Percentiles rank a stretch among this genome's conserved stretches.
Conservation (phyloP, 2,797 vertebrate species). For the Gallinago stenura region DNA sequence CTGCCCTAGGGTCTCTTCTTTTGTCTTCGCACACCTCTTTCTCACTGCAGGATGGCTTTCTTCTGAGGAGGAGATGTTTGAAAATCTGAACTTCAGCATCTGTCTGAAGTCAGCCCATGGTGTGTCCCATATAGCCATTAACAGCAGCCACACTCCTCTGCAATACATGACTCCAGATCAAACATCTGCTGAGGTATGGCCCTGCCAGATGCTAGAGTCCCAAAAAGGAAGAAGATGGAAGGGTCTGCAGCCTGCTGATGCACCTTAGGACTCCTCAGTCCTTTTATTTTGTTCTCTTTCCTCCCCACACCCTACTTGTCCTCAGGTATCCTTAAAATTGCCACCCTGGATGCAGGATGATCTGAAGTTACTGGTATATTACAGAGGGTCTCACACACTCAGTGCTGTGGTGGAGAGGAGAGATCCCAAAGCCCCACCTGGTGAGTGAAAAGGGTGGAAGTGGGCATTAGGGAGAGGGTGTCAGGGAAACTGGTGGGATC, state of each 20-base stretch:
- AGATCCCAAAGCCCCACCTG: slow-evolving; percentile 63
- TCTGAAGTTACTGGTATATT: slow-evolving; percentile 86
- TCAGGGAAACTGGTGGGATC: neutral
- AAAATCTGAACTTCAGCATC: neutral
- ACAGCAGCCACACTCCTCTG: neutral
- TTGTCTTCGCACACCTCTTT: neutral
- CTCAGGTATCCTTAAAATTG: neutral
- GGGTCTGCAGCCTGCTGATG: neutral
- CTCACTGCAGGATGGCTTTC: neutral
- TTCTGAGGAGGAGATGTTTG: neutral
- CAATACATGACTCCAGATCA: neutral
- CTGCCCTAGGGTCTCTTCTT: neutral
- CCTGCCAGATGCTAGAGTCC: neutral
- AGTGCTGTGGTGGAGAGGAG: slow-evolving; percentile 83
- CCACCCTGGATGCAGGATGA: neutral
- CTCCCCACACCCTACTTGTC: neutral
- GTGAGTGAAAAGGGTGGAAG: slow-evolving; percentile 45
- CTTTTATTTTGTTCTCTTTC: neutral
- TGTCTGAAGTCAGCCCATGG: neutral
- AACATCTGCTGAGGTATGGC: neutral
- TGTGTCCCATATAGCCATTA: neutral
- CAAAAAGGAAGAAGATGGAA: neutral
- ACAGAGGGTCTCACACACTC: slow-evolving; percentile 81
- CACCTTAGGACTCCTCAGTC: neutral
- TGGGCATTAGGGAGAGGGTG: neutral